Evolutionary conservation across 2,888 invertebrate genomes (phyloP).

Genomic region (Labia minor): DNA sequence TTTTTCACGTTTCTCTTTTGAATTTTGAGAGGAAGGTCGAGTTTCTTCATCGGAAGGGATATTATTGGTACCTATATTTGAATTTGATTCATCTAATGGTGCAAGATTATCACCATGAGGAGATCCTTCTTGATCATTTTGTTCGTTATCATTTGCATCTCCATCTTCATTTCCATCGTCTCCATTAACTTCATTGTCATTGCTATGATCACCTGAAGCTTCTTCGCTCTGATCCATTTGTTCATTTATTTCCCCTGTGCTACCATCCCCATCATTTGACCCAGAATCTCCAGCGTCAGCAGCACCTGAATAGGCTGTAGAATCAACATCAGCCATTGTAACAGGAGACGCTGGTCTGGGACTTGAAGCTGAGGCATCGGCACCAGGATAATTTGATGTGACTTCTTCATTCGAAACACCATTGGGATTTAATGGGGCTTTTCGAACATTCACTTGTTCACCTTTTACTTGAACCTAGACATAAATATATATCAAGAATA

Average conservation of each 20-base stretch:
- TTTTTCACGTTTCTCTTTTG: neutral
- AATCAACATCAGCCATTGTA: neutral
- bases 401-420: neutral
- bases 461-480: neutral
- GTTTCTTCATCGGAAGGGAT: neutral
- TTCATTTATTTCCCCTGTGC: neutral
- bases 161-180: neutral
- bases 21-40: neutral
- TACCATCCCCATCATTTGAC: neutral
- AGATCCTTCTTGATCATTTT: neutral
- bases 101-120: neutral
- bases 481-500: no score
- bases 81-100: neutral
- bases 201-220: neutral
- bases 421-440: neutral
- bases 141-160: neutral
- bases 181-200: neutral
- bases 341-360: neutral
- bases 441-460: neutral
- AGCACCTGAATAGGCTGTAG: neutral
- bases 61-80: neutral
- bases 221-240: neutral
- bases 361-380: neutral
- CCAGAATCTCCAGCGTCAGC: neutral
- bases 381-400: neutral